Evolutionary conservation across 2,888 invertebrate genomes (phyloP).

Genomic region (Acleris laterana): DNA sequence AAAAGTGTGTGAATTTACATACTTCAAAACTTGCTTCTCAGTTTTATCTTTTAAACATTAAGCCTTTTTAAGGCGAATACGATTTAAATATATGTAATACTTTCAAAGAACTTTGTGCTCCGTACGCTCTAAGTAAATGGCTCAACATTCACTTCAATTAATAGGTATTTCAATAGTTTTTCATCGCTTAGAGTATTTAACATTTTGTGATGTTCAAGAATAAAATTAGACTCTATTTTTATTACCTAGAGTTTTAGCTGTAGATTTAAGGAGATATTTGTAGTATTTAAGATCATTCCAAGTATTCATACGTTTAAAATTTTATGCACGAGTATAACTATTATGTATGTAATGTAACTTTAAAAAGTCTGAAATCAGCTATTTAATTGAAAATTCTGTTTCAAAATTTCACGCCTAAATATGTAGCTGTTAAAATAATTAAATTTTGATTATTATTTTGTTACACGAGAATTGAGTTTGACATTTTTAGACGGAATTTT

Average conservation of each 20-base stretch:
- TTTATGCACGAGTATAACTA: background rate
- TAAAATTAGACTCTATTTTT: conserved; percentile 22
- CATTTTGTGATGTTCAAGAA: conserved; percentile 1
- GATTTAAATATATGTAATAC: too few relatives aligned
- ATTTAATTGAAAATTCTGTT: too few relatives aligned
- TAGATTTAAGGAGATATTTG: background rate
- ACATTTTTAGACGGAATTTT: too few relatives aligned
- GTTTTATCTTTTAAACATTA: too few relatives aligned
- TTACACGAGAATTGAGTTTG: too few relatives aligned
- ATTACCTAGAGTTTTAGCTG: conserved; percentile 11
- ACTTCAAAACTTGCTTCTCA: too few relatives aligned
- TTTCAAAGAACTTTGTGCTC: background rate
- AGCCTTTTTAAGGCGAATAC: too few relatives aligned
- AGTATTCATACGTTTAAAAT: background rate
- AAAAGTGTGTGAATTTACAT: too few relatives aligned
- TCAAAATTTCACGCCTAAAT: too few relatives aligned
- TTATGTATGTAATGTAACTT: background rate
- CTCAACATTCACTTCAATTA: background rate
- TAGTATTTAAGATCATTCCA: background rate
- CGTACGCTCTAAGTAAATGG: background rate
- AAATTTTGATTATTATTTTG: too few relatives aligned
- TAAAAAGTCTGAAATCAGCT: background rate
- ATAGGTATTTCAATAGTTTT: background rate
- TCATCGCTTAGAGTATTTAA: background rate
- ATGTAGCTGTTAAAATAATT: too few relatives aligned